Base-by-base conservation (phyloP, 2,888 invertebrate species). In the Xylota segnis region DNA sequence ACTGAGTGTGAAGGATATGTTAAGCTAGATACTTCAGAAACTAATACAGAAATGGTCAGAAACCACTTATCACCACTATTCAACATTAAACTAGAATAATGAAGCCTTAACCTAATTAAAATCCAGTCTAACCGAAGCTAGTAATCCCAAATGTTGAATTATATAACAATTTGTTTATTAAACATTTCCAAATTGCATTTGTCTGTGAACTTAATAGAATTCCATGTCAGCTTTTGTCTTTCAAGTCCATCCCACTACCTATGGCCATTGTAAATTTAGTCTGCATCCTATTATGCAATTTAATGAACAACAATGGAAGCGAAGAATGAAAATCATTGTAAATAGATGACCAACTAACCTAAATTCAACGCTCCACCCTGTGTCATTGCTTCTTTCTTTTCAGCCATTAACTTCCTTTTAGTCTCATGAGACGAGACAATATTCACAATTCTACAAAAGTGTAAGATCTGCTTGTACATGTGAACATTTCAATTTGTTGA, bases 291-390 rank as follows among this genome's bases (percentile, higher is more conserved):
- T 14, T 63, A 27, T 45, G 54, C 43, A 70, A 70, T 70, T 56
- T 32, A 32, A 70, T 56, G 56, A 70, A 18, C 40, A 59, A 61
- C 10, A 70, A 29, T 4, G 37, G 9, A 45, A 32, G 29, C 63
- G 2, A 40, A 27, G 23, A 59, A 37, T n/a, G 40, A 23, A 37
- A 59, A 14, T 29, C n/a, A 43, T 56, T 70, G 27, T 43, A 70
- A 27, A 43, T 29, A 70, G 32, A 12, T 58, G 71, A 47, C 71
- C 71, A 45, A 71, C 71, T 71, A 59, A 71, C 71, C 71, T 37
- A 59, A 71, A 59, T 71, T 10, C 23, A 27, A 14, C 9, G 5
- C 18, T n/a, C 23, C 27, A 32, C 43, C 16, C 18, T 54, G 5
- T 29, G 2, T 14, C 14, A 23, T 3, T 7, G 3, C 7, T 18